Base-by-base conservation (phyloP, 2,888 invertebrate genomes). In the Osmoderma eremita region DNA sequence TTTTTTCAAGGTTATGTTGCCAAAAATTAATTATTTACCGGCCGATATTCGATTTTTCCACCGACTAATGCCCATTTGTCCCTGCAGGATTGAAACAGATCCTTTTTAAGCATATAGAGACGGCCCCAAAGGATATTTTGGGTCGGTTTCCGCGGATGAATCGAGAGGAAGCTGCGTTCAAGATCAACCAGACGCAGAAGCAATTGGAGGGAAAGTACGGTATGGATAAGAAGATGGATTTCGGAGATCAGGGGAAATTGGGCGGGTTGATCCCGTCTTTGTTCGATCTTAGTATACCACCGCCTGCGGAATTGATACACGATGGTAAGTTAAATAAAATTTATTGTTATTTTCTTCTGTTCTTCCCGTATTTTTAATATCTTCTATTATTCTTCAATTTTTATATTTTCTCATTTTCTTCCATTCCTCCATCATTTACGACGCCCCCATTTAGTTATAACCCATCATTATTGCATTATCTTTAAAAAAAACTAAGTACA, bases 61-160 rank as follows among this genome's bases (percentile, higher is more conserved):
- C 15, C 6, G 18, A 39, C 45, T 61, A 45, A 61, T 61, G 39
- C 53, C 36, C 6, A 15, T 53, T 68, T 62, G 48, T 49, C 36
- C 53, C 65, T 69, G 54, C 65, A 81, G 81, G 77, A 56, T 72
- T 81, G 65, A 79, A 78, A 71, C 81, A 81, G 71, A 81, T 86
- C 68, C 76, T 85, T 38, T 80, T 85, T 69, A 85, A 89, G 85
- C 95, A 95, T 80, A 90, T 95, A 78, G 95, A 95, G 83, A 92
- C 94, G 0, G 94, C 94, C 0, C 95, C 95, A 1, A 93, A 94
- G 81, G 94, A 95, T 82, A 94, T 95, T 75, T 85, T 95, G 63
- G 94, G 95, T n/a, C 93, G 93, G 78, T 95, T 94, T 75, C 94
- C 94, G 48, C 85, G 95, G 67, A 84, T 94, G 70, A 91, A 90